Evolutionary conservation across 1,140 invertebrate genomes (phyloP).

Genomic region (Drosophila grimshawi): DNA sequence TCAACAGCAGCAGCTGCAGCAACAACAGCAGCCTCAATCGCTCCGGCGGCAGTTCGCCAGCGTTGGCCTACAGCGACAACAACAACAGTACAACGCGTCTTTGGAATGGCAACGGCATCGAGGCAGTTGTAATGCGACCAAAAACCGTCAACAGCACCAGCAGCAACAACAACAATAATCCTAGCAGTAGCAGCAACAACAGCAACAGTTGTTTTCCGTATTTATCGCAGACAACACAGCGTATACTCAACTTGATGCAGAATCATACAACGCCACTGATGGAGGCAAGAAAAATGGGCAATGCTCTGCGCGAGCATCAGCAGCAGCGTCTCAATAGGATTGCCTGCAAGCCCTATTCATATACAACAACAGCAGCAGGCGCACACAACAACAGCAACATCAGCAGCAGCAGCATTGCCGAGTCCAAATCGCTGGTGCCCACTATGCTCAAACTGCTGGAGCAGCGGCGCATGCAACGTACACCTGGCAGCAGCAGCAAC

Average conservation of each 20-base stretch:
- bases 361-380: not conserved
- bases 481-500: slow-evolving; percentile 12
- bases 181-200: slow-evolving; percentile 41
- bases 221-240: slow-evolving; percentile 87
- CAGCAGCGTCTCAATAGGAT: slow-evolving; percentile 22
- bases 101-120: slow-evolving; percentile 36
- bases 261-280: slow-evolving; percentile 90
- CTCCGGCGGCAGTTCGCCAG: not conserved
- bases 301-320: slow-evolving; percentile 65
- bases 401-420: not conserved
- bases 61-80: not conserved
- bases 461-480: slow-evolving; percentile 53
- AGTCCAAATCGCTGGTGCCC: slow-evolving; percentile 41
- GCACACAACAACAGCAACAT: not conserved
- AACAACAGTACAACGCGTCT: not conserved
- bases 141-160: not conserved
- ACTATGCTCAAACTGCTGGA: slow-evolving; percentile 63
- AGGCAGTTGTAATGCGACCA: slow-evolving; percentile 58
- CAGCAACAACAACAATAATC: not conserved
- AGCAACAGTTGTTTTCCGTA: slow-evolving; percentile 17
- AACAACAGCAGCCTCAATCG: not conserved
- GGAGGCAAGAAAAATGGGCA: slow-evolving; percentile 90
- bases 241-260: slow-evolving; percentile 90
- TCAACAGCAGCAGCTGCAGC: slow-evolving; percentile 27
- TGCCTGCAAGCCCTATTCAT: slow-evolving; percentile 16